A percentile compares a stretch with the other conserved stretches of the same genome.
phyloP scores from a whole-genome alignment of 2,113 vertebrate species.

The Sorex araneus region DNA sequence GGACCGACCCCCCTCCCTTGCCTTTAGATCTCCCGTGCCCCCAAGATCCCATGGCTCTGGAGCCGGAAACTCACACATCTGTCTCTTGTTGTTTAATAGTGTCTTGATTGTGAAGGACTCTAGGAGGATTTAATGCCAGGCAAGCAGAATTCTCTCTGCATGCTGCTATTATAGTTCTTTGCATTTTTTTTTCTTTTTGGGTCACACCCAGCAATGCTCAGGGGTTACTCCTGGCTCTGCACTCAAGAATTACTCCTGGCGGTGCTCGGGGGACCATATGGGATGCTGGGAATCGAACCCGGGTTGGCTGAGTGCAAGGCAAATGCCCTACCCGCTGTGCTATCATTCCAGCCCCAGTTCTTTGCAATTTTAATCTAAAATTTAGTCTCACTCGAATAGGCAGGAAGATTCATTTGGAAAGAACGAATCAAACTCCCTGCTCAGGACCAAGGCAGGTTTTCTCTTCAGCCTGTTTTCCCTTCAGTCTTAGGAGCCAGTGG shows the following conservation, averaged over 20 bases:
- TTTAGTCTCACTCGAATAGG: constrained; percentile 8
- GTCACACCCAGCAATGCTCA: too few species aligned
- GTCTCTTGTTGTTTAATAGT: background rate
- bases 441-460: background rate
- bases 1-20: background rate
- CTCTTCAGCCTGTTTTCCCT: background rate
- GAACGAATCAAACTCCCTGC: constrained; percentile 23
- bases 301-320: too few species aligned
- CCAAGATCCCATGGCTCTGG: background rate
- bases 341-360: too few species aligned
- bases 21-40: background rate
- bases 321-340: too few species aligned
- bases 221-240: too few species aligned
- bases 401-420: constrained; percentile 42
- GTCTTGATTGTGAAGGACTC: background rate
- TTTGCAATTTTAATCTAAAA: constrained; percentile 49
- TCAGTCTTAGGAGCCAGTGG: background rate
- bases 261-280: too few species aligned
- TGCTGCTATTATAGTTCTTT: constrained; percentile 34
- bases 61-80: background rate
- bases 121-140: background rate
- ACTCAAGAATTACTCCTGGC: too few species aligned
- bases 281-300: too few species aligned
- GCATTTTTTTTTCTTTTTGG: too few species aligned
- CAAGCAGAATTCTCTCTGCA: background rate